phyloP scores from a whole-genome alignment of 2,797 vertebrate species.

The Iguana delicatissima region DNA sequence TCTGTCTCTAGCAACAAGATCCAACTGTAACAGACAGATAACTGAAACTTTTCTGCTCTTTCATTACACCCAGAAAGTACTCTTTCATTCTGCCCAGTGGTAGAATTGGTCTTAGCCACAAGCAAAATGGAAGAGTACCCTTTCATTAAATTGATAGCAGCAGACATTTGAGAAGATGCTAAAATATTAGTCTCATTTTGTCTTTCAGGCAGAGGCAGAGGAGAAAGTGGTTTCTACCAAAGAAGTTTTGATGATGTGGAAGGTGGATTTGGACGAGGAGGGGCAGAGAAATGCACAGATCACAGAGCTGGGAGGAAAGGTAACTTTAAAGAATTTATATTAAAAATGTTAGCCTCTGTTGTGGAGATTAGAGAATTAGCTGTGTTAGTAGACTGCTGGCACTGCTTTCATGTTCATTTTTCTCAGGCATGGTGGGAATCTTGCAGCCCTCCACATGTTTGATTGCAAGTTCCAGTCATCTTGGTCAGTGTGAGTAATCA shows the following conservation, averaged over 20 bases:
- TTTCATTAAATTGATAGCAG: background rate
- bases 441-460: background rate
- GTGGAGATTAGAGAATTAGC: background rate
- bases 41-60: background rate
- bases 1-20: background rate
- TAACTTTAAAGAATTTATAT: slow-evolving; percentile 74
- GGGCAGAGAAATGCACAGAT: slow-evolving; percentile 96
- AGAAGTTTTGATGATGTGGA: slow-evolving; percentile 99
- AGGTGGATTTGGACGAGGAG: slow-evolving; percentile 95
- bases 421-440: background rate
- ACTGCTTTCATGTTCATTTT: slow-evolving; percentile 12
- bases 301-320: slow-evolving; percentile 99
- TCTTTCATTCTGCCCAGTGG: too few species aligned
- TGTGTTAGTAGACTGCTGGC: slow-evolving; percentile 30
- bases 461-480: background rate
- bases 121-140: background rate
- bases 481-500: too few species aligned
- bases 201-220: slow-evolving; percentile 93
- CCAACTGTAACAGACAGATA: background rate
- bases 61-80: background rate
- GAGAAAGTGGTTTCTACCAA: slow-evolving; percentile 99
- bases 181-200: slow-evolving; percentile 53
- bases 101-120: too few species aligned
- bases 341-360: slow-evolving; percentile 27
- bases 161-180: background rate